These are phyloP conservation scores for Aphodius sticticus DNA, from an alignment of 2,888 invertebrate genomes.

Conservation along the genomic window DNA sequence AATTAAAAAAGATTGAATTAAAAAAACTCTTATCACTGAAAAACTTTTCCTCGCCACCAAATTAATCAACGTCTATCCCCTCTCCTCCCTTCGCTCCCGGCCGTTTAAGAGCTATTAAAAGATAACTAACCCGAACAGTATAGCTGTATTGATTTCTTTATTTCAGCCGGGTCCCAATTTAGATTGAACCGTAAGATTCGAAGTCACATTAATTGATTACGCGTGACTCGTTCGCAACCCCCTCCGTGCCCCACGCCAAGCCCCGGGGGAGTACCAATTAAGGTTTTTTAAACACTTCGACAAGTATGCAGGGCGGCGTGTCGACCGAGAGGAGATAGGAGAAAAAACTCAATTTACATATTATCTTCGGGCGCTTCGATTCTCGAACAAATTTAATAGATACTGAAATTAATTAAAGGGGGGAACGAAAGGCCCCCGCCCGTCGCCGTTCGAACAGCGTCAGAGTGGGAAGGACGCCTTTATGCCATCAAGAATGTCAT, in stretches of 20 bases:
- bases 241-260: background rate
- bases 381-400: slow-evolving; percentile 19
- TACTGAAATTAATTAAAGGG: slow-evolving; percentile 18
- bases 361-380: slow-evolving; percentile 12
- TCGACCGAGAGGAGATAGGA: background rate
- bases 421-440: background rate
- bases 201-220: slow-evolving; percentile 27
- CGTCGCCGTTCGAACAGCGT: background rate
- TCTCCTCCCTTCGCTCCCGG: background rate
- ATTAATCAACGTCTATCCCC: background rate
- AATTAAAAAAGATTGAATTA: no score
- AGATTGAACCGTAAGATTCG: slow-evolving; percentile 18
- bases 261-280: slow-evolving; percentile 22
- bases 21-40: background rate
- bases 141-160: slow-evolving; percentile 24
- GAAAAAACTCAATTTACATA: slow-evolving; percentile 12
- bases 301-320: background rate
- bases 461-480: background rate
- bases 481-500: background rate
- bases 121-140: slow-evolving; percentile 15
- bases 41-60: background rate
- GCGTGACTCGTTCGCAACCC: slow-evolving; percentile 19
- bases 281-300: slow-evolving; percentile 20
- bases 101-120: slow-evolving; percentile 22
- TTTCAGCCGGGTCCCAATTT: slow-evolving; percentile 24